Evolutionary conservation across 2,113 vertebrate species (phyloP).

Genomic region (Cyanocitta stelleri): DNA sequence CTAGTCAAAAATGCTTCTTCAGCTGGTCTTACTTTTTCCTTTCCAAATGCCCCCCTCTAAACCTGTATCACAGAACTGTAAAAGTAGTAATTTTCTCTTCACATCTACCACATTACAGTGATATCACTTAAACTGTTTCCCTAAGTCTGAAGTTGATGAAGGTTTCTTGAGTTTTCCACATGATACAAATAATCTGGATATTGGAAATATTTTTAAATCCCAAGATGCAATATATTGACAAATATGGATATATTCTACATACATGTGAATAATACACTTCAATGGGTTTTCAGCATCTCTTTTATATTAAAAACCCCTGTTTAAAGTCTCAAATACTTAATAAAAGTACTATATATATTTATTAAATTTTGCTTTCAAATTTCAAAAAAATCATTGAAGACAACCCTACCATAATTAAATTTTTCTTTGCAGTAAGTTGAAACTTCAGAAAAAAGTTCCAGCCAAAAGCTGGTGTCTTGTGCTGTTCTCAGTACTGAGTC

Average conservation of each 20-base stretch:
- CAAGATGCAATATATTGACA: not conserved
- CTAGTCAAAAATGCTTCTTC: not conserved
- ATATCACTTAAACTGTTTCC: not conserved
- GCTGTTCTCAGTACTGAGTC: not conserved
- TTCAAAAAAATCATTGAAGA: not conserved
- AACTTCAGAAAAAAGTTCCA: not conserved
- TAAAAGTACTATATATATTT: not conserved
- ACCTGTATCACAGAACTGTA: not conserved
- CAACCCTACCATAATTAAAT: not conserved
- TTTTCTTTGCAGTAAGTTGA: not conserved
- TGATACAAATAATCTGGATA: not conserved
- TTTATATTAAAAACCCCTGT: not conserved
- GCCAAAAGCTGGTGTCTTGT: not conserved
- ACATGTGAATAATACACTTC: not conserved
- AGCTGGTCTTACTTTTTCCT: not conserved
- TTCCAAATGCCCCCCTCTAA: not conserved
- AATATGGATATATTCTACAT: not conserved
- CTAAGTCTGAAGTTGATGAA: not conserved
- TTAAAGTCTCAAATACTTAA: not conserved
- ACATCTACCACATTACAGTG: not conserved
- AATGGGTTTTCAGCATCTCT: not conserved
- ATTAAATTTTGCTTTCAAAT: not conserved
- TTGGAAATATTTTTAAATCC: not conserved
- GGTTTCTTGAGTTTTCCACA: not conserved
- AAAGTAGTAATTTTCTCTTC: not conserved